A percentile compares a stretch with the other conserved stretches of the same genome.
Evolutionary conservation across 2,888 invertebrate genomes (phyloP).

Genomic region (Epistrophe grossulariae): DNA sequence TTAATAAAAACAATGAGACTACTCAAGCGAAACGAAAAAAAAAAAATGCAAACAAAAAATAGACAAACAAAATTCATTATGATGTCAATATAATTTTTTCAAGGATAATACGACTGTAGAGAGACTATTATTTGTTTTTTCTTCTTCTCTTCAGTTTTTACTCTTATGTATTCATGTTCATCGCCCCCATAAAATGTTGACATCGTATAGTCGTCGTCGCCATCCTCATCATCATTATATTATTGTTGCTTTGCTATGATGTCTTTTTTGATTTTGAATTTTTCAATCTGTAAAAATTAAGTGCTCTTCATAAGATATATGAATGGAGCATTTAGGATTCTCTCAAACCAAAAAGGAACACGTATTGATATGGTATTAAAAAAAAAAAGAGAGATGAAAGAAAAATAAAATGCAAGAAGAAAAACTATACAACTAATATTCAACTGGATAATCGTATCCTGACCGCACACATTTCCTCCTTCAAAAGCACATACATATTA

Average conservation of each 20-base stretch:
- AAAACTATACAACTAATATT: slow-evolving; percentile 28
- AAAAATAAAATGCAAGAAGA: slow-evolving; percentile 4
- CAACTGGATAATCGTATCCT: slow-evolving; percentile 71
- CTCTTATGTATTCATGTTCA: slow-evolving; percentile 39
- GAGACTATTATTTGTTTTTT: neutral
- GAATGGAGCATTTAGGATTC: slow-evolving; percentile 44
- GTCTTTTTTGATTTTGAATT: slow-evolving; percentile 68
- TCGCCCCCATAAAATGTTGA: slow-evolving; percentile 45
- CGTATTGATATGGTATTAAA: slow-evolving; percentile 34
- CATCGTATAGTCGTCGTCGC: slow-evolving; percentile 25
- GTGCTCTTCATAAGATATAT: slow-evolving; percentile 64
- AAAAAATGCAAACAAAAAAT: slow-evolving; percentile 30
- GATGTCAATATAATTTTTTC: slow-evolving; percentile 59
- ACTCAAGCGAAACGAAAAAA: slow-evolving; percentile 30
- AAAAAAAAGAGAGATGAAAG: slow-evolving; percentile 1
- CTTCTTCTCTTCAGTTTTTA: slow-evolving; percentile 6
- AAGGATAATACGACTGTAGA: slow-evolving; percentile 59
- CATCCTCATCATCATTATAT: slow-evolving; percentile 11
- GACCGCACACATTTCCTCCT: slow-evolving; percentile 67
- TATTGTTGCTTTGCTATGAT: slow-evolving; percentile 12
- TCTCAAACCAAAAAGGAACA: slow-evolving; percentile 19
- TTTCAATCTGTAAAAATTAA: slow-evolving; percentile 62
- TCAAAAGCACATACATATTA: neutral
- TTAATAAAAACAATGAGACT: slow-evolving; percentile 50
- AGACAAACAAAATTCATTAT: slow-evolving; percentile 65